phyloP scores from a whole-genome alignment of 2,888 invertebrate species.

The Polydrusus pterygomalis region DNA sequence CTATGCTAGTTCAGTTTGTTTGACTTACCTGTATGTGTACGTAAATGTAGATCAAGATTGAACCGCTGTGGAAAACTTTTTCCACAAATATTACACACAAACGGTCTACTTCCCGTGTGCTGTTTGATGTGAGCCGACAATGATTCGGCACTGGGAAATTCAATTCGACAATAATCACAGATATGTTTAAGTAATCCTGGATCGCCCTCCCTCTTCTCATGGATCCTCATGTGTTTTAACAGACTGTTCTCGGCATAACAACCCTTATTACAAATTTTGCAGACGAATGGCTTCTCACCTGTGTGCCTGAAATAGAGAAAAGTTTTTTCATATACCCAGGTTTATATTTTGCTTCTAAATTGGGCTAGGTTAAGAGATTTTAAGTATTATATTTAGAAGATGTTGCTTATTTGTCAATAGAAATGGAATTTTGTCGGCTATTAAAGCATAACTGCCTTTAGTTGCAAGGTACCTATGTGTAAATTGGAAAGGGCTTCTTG shows the following conservation, averaged over 20 bases:
- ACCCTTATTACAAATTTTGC: constrained; percentile 70
- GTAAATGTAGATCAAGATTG: constrained; percentile 70
- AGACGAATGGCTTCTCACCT: constrained; percentile 72
- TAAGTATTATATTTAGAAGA: no score
- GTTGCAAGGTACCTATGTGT: no score
- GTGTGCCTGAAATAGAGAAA: constrained; percentile 42
- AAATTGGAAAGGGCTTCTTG: no score
- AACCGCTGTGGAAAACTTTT: constrained; percentile 72
- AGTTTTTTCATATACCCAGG: no score
- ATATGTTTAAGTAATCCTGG: constrained; percentile 71
- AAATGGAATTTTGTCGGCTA: no score
- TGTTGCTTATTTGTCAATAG: no score
- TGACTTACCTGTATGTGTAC: constrained; percentile 70
- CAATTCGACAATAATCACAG: constrained; percentile 72
- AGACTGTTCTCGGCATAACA: constrained; percentile 71
- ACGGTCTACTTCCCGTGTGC: constrained; percentile 71
- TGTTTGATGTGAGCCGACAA: constrained; percentile 71
- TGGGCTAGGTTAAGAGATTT: no score
- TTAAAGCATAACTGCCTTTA: no score
- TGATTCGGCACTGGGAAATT: constrained; percentile 69
- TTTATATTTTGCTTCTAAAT: no score
- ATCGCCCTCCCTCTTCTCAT: constrained; percentile 72
- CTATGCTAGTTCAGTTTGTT: no score
- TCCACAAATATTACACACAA: constrained; percentile 71
- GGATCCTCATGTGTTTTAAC: constrained; percentile 72